Evolutionary conservation across 2,888 invertebrate genomes (phyloP), one percentile per base, ranked within the genome.

Genomic region (Liodrosophila aerea): DNA sequence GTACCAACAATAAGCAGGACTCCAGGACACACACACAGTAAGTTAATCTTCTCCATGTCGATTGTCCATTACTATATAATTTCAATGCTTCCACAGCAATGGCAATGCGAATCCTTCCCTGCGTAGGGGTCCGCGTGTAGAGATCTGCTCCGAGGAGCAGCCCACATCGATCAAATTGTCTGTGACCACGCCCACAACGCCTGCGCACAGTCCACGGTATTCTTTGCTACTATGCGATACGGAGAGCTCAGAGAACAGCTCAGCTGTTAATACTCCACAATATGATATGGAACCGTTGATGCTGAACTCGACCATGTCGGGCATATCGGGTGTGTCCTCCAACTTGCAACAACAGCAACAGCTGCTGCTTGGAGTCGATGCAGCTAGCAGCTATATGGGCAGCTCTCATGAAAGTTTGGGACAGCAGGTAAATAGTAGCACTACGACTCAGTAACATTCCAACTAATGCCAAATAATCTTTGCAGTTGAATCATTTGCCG

Each of bases 201-300:
- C 90, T 0, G 69, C 86, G 9, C 87, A 88, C 62, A 89, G 89
- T 71, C 90, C 90, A n/a, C 87, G 90, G 1, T 90, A 90, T 64
- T 90, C 90, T n/a, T 60, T 90, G 63, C 73, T 90, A 41, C 75
- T 90, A 16, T 89, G 90, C 44, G 90, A 90, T 33, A 90, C 90
- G 15, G 78, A 80, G 27, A 90, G 90, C 59, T 90, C 90, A 1
- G 90, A 90, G 56, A 89, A 89, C 49, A 90, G 90, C 64, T 90
- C 90, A 30, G 87, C 90, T 1, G 87, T 90, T 2, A 90, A 88
- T 70, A 90, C 90, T 2, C 90, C 90, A 3, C 87, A 89, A 34
- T 90, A 89, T 64, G 90, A 90, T 60, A 80, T 89, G 77, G 90
- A 90, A 49, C 88, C 89, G 0, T 63, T 88, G 13, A 88, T 88